Evolutionary conservation across 2,113 vertebrate genomes (phyloP).

Genomic region (Protomyctophum bolini): DNA sequence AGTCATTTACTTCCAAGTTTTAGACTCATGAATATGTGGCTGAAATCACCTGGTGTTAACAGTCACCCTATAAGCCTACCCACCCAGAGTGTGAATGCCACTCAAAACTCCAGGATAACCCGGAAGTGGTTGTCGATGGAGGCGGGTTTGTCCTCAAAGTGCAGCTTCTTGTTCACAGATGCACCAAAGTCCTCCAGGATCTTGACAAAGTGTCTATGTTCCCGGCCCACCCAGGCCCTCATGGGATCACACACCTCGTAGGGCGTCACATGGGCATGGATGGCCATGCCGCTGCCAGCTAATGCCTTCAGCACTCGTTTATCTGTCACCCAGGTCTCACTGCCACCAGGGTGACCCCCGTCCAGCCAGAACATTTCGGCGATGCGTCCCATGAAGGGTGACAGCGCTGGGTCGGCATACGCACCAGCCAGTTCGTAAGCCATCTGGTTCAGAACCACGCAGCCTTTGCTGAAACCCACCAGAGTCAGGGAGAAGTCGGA

Average conservation of each 20-base stretch:
- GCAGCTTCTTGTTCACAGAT: slow-evolving; percentile 83
- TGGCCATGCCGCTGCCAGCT: slow-evolving; percentile 81
- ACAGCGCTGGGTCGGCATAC: slow-evolving; percentile 80
- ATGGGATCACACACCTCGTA: slow-evolving; percentile 94
- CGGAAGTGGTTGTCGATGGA: slow-evolving; percentile 96
- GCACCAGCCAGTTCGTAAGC: slow-evolving; percentile 89
- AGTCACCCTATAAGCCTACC: too few species aligned
- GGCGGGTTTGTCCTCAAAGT: slow-evolving; percentile 88
- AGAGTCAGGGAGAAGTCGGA: slow-evolving; percentile 79
- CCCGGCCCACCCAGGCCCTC: slow-evolving; percentile 95
- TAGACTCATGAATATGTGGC: neutral
- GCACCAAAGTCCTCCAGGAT: slow-evolving; percentile 87
- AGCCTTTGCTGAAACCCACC: slow-evolving; percentile 98
- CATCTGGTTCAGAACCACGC: slow-evolving; percentile 97
- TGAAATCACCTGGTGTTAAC: neutral
- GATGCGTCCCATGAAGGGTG: slow-evolving; percentile 82
- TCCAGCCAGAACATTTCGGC: slow-evolving; percentile 95
- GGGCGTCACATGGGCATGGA: slow-evolving; percentile 93
- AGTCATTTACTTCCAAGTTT: neutral
- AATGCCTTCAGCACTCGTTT: slow-evolving; percentile 84
- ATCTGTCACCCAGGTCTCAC: slow-evolving; percentile 93
- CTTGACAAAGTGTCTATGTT: slow-evolving; percentile 87
- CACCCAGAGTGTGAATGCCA: neutral
- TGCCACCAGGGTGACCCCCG: slow-evolving; percentile 94
- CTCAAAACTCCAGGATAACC: slow-evolving; percentile 87